These are phyloP conservation scores for Pseudomyrmex pallidus DNA, from an alignment of 1,140 invertebrate genomes.

Conservation along the genomic window DNA sequence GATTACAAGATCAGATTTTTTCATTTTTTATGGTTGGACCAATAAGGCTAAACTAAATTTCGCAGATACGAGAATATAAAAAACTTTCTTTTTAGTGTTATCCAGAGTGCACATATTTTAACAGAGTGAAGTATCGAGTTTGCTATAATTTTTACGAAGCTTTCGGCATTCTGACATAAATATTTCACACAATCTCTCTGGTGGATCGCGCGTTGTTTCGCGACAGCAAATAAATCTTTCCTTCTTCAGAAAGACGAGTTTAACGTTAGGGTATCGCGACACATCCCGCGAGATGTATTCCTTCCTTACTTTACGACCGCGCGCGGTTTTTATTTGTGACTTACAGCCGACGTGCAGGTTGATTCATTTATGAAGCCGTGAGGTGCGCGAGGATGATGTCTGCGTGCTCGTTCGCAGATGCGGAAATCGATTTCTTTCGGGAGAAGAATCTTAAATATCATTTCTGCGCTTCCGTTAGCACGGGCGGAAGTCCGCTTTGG, in stretches of 20 bases:
- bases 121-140: not conserved
- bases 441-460: constrained; percentile 63
- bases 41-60: too few relatives aligned
- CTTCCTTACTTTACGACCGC: constrained; percentile 42
- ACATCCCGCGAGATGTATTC: constrained; percentile 33
- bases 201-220: constrained; percentile 35
- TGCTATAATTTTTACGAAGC: constrained; percentile 46
- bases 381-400: constrained; percentile 48
- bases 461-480: constrained; percentile 49
- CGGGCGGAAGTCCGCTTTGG: not conserved
- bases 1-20: too few relatives aligned
- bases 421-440: constrained; percentile 68
- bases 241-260: constrained; percentile 27
- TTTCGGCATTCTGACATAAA: constrained; percentile 28
- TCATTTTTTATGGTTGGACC: too few relatives aligned
- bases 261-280: constrained; percentile 32
- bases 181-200: not conserved
- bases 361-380: constrained; percentile 68
- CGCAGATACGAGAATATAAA: too few relatives aligned
- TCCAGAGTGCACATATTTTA: not conserved
- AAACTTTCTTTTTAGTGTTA: too few relatives aligned
- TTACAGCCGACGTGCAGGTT: constrained; percentile 50
- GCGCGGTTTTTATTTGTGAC: constrained; percentile 65
- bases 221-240: constrained; percentile 45
- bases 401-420: constrained; percentile 35